phyloP scores from a whole-genome alignment of 2,113 vertebrate genomes.

The Myotis lucifugus region DNA sequence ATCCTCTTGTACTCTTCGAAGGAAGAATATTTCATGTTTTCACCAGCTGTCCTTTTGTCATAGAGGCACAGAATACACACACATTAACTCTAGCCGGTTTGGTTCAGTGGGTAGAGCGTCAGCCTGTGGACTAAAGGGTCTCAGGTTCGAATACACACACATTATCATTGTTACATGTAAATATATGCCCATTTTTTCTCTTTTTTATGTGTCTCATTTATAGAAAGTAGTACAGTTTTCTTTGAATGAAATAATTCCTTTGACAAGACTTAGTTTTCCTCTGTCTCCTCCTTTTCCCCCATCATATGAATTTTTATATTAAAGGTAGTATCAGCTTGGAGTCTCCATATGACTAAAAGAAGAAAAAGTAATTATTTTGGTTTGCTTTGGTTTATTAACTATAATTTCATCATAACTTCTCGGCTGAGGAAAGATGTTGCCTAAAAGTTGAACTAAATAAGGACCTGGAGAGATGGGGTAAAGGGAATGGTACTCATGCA shows the following conservation, averaged over 20 bases:
- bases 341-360: not conserved
- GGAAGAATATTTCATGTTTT: not conserved
- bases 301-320: not conserved
- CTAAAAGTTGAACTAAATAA: not conserved
- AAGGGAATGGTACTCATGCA: not conserved
- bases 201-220: not conserved
- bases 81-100: no score
- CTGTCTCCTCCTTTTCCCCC: not conserved
- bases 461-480: not conserved
- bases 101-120: no score
- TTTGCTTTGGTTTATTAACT: not conserved
- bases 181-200: not conserved
- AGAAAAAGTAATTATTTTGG: not conserved
- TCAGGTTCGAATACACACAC: no score
- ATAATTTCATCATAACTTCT: not conserved
- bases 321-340: not conserved
- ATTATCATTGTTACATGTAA: not conserved
- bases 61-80: not conserved
- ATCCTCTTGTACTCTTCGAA: not conserved
- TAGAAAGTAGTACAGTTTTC: not conserved
- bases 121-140: no score
- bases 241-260: not conserved
- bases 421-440: not conserved
- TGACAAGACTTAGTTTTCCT: not conserved
- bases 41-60: not conserved